A percentile compares a stretch with the other conserved stretches of the same genome.
Evolutionary conservation across 2,797 vertebrate genomes (phyloP).

Genomic region (Acanthurus tractus): DNA sequence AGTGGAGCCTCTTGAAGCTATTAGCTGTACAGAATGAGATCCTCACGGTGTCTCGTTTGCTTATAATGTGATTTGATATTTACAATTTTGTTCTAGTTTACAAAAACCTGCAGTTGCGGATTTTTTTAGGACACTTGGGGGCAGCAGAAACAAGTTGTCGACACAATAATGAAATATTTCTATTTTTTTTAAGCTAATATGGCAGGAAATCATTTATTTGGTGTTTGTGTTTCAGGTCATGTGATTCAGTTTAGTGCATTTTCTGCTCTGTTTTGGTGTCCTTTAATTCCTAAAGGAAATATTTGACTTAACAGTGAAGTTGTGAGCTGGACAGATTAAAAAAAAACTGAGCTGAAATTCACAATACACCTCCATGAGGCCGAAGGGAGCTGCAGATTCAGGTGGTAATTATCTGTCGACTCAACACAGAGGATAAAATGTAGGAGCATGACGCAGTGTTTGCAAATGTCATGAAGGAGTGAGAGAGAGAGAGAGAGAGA

Average conservation of each 20-base stretch:
- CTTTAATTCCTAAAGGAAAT: neutral
- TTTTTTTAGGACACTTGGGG: neutral
- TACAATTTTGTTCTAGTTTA: no score
- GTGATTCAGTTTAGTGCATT: neutral
- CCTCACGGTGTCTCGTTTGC: neutral
- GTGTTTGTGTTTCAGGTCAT: neutral
- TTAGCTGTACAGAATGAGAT: fast-evolving
- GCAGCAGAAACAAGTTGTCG: neutral
- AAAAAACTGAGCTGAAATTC: no score
- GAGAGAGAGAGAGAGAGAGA: constrained; percentile 1
- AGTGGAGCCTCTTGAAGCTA: neutral
- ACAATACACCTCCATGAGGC: no score
- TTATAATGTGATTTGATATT: neutral
- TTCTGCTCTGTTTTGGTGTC: neutral
- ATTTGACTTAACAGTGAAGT: neutral
- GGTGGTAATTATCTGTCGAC: neutral
- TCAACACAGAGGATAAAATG: neutral
- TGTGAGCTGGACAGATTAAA: no score
- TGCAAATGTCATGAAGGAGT: constrained; percentile 30
- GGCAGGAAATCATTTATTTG: neutral
- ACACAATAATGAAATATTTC: neutral
- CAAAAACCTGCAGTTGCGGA: no score
- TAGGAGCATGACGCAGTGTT: neutral
- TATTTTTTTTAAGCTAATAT: neutral
- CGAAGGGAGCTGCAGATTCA: no score